Conservation (phyloP, 2,113 vertebrate genomes). For the Nyctereutes procyonoides region DNA sequence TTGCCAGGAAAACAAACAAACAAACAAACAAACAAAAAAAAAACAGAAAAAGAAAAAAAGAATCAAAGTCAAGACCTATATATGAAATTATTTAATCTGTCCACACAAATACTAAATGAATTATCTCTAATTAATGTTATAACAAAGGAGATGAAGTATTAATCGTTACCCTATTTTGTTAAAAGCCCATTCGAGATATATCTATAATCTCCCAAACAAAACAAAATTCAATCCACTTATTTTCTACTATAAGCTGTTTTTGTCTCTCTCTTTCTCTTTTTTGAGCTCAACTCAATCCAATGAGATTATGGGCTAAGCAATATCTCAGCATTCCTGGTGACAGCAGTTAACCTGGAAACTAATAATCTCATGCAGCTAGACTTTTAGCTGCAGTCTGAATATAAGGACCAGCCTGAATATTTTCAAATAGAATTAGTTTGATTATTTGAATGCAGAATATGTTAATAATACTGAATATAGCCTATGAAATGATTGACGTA, state of each 20-base stretch:
- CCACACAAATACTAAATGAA: conserved; percentile 52
- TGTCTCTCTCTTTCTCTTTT: background rate
- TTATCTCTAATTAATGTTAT: conserved; percentile 37
- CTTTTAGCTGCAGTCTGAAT: conserved; percentile 34
- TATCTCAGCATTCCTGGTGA: background rate
- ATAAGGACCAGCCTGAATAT: conserved; percentile 23
- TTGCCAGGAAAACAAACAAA: background rate
- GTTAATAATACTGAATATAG: background rate
- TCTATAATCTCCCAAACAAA: conserved; percentile 60
- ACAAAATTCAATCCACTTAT: conserved; percentile 51
- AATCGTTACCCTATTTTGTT: conserved; percentile 55
- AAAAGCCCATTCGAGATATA: conserved; percentile 31
- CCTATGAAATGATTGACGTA: conserved; percentile 27
- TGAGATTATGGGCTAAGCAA: background rate
- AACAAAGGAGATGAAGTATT: conserved; percentile 22
- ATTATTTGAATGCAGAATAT: conserved; percentile 8
- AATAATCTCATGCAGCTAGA: background rate
- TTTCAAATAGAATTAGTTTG: conserved; percentile 56
- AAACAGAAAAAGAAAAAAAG: background rate
- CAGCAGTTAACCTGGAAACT: conserved; percentile 17
- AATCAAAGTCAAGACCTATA: conserved; percentile 42
- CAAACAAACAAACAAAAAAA: background rate
- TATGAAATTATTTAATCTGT: conserved; percentile 4
- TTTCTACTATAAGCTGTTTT: conserved; percentile 43
- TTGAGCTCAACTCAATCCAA: conserved; percentile 39